Evolutionary conservation across 2,113 vertebrate species (phyloP), one percentile per base, ranked within the genome.

Genomic region (Campylorhamphus procurvoides): DNA sequence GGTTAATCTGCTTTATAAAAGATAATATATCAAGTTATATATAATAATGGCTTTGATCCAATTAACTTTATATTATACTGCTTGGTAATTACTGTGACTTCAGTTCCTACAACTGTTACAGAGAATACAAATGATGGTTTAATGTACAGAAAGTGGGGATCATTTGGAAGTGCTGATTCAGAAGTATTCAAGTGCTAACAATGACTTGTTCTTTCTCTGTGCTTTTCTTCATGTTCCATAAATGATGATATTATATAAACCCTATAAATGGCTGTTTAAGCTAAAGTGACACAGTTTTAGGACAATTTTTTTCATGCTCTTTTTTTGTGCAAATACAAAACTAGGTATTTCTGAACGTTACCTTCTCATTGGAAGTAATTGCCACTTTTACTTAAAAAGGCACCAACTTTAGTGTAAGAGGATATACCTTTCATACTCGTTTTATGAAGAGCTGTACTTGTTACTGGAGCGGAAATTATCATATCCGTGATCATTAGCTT

Each of bases 391-490:
- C 62, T 81, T 90, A 77, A 87, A 87, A 95, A 96, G 95, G 91
- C 95, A 79, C 81, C 86, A 73, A 83, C 62, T 73, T 96, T 52
- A 66, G 87, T 44, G 40, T 79, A 49, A 44, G 14, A 76, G 78
- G 58, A 84, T 95, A 94, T 44, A 91, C 78, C 80, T 95, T 87
- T 77, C 72, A 71, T 53, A 31, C 58, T 94, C 79, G 67, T 87
- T 97, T 98, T 98, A 99, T 63, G 98, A 98, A 58, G 98, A 98
- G 53, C 98, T 99, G 96, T 99, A 99, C 97, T 99, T 99, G 98
- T 99, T 99, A 97, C 98, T 99, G 97, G 98, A 97, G 49, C 98
- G 98, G 96, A 99, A 99, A 98, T 98, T 98, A 98, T 98, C 99
- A 97, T 99, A 98, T 98, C 97, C 98, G 12, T 98, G 98, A 94